Evolutionary conservation across 2,797 vertebrate genomes (phyloP), one percentile per base, ranked within the genome.

Genomic region (Paramormyrops hopkinsi): DNA sequence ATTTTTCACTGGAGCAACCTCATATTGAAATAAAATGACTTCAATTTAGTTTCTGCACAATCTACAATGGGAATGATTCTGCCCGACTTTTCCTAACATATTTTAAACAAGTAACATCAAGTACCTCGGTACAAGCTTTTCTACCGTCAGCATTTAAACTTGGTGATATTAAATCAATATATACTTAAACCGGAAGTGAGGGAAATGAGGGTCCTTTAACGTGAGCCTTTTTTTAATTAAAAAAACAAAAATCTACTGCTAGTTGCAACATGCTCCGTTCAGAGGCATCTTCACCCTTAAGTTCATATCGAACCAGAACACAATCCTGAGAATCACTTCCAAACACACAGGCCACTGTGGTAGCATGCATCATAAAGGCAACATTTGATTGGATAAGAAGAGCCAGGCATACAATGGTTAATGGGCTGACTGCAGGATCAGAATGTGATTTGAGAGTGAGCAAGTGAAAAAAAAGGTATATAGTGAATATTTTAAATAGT

Each of bases 21-120:
- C 76, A 62, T 79, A 41, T 88, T 87, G 83, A 46, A 88, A 89
- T 86, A 89, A 89, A 89, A 83, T 51, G 19, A 41, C 5, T 46
- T n/a, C n/a, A 41, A 33, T 54, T 76, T 76, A 79, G 44, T 54
- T 37, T 73, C 25, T 51, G 46, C 50, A 54, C 46, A 88, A 50
- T 69, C 12, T 88, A 88, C 41, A 62, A 44, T 62, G 41, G 33
- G 69, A 73, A 82, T 54, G 54, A 53, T 14, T 53, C n/a, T 53
- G 44, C 19, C 44, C 41, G 50, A 46, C 41, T 9, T 29, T 86
- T 86, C 19, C 46, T 11, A 19, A 46, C 4, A 59, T 22, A 25
- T 46, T 84, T 82, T 79, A 19, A 33, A 48, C 6, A 25, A 54
- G 29, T 73, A 59, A 76, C 14, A 65, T 69, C 3, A 51, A 46